Base-by-base conservation (phyloP, 2,888 invertebrate genomes). In the Machimus atricapillus region DNA sequence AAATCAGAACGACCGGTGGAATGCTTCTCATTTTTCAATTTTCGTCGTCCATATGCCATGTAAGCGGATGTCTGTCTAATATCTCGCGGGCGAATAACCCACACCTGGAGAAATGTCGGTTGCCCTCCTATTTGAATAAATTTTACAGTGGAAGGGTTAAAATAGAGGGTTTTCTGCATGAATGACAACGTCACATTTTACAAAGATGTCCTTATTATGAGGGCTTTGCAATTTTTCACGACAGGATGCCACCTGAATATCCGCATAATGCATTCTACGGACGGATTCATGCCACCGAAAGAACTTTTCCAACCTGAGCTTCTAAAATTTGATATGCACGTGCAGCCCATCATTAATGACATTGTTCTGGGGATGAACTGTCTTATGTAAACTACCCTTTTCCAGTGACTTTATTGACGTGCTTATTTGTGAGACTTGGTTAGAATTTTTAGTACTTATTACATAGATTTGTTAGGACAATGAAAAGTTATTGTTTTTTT, bases 151-250 rank as follows among this genome's bases (percentile, higher is more conserved):
- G 23, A 3, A 14, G 56, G 58, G 46, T 34, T 23, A 58, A 82
- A 27, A 37, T 58, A 27, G 58, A 37, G 82, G 82, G 40, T 34
- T n/a, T 31, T 82, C 34, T n/a, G 58, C 52, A 16, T 58, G 82
- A 66, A 82, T 82, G 58, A 82, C 56, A 82, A 37, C 56, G 82
- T 23, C 58, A 66, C 56, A 66, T 40, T 82, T 82, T 40, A 82
- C 58, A 23, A 58, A 58, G 66, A 82, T 37, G 58, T 66, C 82
- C 52, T 82, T 27, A 37, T 66, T 82, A 58, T 37, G 58, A 40
- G 58, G 31, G 23, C 14, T 82, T 82, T 82, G 19, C 82, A 82
- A 58, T 58, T 82, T 82, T 58, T 34, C 27, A 27, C 14, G 37
- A 82, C 37, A 37, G 56, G 23, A 58, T 58, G 52, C 34, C 19